phyloP scores from a whole-genome alignment of 2,888 invertebrate genomes.

The Pseudococcus viburni region DNA sequence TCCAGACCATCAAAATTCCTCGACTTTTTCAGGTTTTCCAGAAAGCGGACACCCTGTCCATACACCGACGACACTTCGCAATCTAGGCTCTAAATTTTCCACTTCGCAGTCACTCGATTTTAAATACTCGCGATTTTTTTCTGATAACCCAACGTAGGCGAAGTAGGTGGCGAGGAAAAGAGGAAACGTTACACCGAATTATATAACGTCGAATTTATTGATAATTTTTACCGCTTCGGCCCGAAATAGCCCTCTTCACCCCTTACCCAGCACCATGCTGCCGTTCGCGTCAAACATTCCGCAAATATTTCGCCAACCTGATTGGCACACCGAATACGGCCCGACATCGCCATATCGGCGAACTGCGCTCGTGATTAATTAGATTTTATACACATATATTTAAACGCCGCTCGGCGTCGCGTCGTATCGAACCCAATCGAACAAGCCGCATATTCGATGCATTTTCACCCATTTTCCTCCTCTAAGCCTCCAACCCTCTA shows the following conservation, averaged over 20 bases:
- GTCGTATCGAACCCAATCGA: background rate
- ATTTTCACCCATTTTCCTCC: conserved; percentile 10
- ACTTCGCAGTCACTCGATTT: background rate
- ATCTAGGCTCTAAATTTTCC: background rate
- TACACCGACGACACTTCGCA: too few relatives aligned
- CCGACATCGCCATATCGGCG: conserved; percentile 4
- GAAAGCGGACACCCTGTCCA: too few relatives aligned
- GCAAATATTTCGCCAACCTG: conserved; percentile 36
- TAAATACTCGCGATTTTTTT: background rate
- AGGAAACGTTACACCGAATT: conserved; percentile 18
- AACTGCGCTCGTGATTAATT: background rate
- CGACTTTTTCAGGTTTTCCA: too few relatives aligned
- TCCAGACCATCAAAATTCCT: too few relatives aligned
- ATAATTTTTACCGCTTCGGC: background rate
- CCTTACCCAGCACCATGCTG: background rate
- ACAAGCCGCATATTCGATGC: conserved; percentile 6
- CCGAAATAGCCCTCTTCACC: background rate
- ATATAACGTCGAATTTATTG: conserved; percentile 17
- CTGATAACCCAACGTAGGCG: background rate
- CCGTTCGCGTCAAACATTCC: background rate
- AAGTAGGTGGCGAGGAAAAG: background rate
- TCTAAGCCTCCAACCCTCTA: background rate
- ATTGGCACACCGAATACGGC: conserved; percentile 21
- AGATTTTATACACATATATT: conserved; percentile 21
- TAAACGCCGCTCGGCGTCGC: background rate